Evolutionary conservation across 2,797 vertebrate species (phyloP).

Genomic region (Bradypus variegatus): DNA sequence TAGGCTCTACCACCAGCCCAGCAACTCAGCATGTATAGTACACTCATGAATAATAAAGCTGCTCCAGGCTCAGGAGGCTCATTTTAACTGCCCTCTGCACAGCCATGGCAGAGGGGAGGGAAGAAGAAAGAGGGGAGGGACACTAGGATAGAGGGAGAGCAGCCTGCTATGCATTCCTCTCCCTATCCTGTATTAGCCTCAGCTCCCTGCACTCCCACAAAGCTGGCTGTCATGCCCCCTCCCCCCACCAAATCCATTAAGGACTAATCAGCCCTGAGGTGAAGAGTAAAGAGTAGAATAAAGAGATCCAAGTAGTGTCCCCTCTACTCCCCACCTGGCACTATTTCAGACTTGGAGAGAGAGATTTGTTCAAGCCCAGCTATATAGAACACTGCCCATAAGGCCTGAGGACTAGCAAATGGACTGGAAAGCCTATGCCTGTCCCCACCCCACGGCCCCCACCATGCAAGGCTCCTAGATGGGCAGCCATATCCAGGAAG

Average conservation of each 20-base stretch:
- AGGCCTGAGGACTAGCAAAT: not conserved
- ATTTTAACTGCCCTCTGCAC: conserved; percentile 12
- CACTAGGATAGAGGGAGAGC: not conserved
- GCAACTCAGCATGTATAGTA: not conserved
- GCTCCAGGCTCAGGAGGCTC: conserved; percentile 36
- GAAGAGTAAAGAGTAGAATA: conserved; percentile 37
- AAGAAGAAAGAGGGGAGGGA: not conserved
- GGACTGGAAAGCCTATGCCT: not conserved
- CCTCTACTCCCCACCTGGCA: not conserved
- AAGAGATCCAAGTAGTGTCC: conserved; percentile 23
- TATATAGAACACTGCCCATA: not conserved
- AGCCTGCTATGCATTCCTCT: not conserved
- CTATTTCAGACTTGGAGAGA: not conserved
- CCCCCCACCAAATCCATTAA: conserved; percentile 46
- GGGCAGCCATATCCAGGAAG: not conserved
- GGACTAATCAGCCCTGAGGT: conserved; percentile 45
- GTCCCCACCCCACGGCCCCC: not conserved
- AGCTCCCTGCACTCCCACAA: conserved; percentile 51
- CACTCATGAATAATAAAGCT: conserved; percentile 53
- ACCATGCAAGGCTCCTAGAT: not conserved
- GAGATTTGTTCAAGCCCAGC: not conserved
- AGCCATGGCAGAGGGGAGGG: not conserved
- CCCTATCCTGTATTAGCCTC: conserved; percentile 35
- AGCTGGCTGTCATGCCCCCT: not conserved
- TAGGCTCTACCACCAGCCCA: not conserved